Percentiles rank a stretch among this genome's conserved stretches.
phyloP scores from a whole-genome alignment of 2,888 invertebrate genomes.

The Sericinus montela region DNA sequence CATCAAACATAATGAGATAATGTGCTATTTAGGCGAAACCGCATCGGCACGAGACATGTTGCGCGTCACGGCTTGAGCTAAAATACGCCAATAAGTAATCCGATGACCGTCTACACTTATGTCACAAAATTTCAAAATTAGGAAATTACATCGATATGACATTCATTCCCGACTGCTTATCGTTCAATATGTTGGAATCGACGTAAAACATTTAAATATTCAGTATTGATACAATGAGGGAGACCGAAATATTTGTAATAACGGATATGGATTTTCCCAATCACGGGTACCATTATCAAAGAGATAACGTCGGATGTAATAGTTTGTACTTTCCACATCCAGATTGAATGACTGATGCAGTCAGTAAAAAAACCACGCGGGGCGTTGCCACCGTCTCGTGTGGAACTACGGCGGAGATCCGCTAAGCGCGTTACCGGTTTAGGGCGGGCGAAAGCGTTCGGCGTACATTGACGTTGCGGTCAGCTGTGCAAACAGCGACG shows the following conservation, averaged over 20 bases:
- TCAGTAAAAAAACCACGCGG: not conserved
- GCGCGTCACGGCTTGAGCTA: not conserved
- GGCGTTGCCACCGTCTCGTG: not conserved
- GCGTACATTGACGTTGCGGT: constrained; percentile 24
- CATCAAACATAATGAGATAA: not conserved
- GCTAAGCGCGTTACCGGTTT: constrained; percentile 3
- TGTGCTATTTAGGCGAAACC: not conserved
- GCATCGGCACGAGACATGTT: not conserved
- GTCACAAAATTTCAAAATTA: constrained; percentile 13
- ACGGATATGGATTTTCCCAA: constrained; percentile 2
- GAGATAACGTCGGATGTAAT: not conserved
- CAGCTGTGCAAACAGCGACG: constrained; percentile 36
- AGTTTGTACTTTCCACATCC: too few species aligned
- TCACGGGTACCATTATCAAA: not conserved
- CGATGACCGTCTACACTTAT: not conserved
- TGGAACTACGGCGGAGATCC: constrained; percentile 4
- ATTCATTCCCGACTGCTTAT: not conserved
- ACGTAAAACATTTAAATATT: too few species aligned
- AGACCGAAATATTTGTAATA: too few species aligned
- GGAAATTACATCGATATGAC: constrained; percentile 1
- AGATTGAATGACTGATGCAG: not conserved
- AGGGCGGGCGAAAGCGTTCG: constrained; percentile 10
- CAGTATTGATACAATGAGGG: too few species aligned
- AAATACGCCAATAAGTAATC: not conserved
- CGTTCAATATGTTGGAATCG: not conserved